Base-by-base conservation (phyloP, 2,888 invertebrate species). In the Troides oblongomaculatus region DNA sequence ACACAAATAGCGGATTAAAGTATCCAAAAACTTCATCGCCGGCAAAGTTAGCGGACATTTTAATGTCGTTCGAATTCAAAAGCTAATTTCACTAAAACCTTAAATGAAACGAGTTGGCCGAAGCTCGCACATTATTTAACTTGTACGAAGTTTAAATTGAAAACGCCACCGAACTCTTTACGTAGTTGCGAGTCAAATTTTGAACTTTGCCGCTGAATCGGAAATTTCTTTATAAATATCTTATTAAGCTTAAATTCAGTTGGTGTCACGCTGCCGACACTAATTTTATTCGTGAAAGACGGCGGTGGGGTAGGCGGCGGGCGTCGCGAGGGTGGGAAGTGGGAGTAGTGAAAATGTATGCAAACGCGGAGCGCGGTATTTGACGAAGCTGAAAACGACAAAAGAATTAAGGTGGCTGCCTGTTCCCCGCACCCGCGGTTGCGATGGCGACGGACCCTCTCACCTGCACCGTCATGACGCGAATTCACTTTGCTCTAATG, bases 161-260 rank as follows among this genome's bases (percentile, higher is more conserved):
- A 92, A 92, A 92, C 87, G 90, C 88, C 84, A 87, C 87, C 86
- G 80, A 92, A 92, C 91, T 92, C 92, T 90, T 91, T 90, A 88
- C 83, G 81, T 84, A 88, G 87, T 87, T 84, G 82, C 12, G 86
- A 90, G 87, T 90, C 87, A 89, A 92, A 92, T 89, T 92, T 88
- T 92, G 92, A 92, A 92, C 91, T 92, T 92, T 91, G 88, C 90
- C 85, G 88, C 87, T 90, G 92, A 92, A 92, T 92, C 85, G 90
- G 90, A 91, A 90, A 92, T 90, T 88, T 91, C 92, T 91, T 91
- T 91, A 92, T 92, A 92, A 92, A 92, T 92, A 92, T 90, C 88
- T 91, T 92, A 92, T 91, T 90, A 91, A 80, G 92, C 87, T 91
- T 88, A 91, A 92, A 92, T 89, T 92, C 89, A 87, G 90, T 92